Evolutionary conservation across 1,140 invertebrate species (phyloP).

Genomic region (Drosophila pallidifrons): DNA sequence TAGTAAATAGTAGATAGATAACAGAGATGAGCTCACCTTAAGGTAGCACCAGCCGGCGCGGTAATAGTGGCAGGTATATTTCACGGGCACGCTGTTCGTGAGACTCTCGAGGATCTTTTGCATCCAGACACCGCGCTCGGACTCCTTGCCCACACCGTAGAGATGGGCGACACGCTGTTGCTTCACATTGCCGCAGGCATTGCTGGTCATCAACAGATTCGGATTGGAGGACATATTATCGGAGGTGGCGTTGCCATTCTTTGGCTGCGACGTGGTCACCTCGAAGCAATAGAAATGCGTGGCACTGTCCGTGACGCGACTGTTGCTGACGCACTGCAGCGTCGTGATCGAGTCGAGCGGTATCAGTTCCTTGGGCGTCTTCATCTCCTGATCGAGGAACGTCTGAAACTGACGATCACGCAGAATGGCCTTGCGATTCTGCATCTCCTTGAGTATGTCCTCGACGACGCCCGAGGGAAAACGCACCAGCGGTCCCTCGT

Average conservation of each 20-base stretch:
- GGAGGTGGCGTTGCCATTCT: slow-evolving; percentile 60
- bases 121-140: slow-evolving; percentile 87
- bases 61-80: slow-evolving; percentile 87
- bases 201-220: slow-evolving; percentile 78
- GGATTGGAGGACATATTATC: slow-evolving; percentile 80
- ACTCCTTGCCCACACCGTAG: slow-evolving; percentile 82
- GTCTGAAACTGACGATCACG: slow-evolving; percentile 86
- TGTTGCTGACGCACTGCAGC: slow-evolving; percentile 88
- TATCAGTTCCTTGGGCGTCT: slow-evolving; percentile 87
- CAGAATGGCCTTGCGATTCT: slow-evolving; percentile 86
- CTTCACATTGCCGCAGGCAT: slow-evolving; percentile 73
- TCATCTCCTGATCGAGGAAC: slow-evolving; percentile 86
- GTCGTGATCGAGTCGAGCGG: slow-evolving; percentile 87
- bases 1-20: background rate
- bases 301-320: slow-evolving; percentile 86
- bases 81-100: slow-evolving; percentile 87
- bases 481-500: slow-evolving; percentile 79
- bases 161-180: slow-evolving; percentile 71
- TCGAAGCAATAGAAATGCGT: slow-evolving; percentile 84
- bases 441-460: slow-evolving; percentile 86
- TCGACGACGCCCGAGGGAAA: slow-evolving; percentile 85
- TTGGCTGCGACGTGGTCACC: slow-evolving; percentile 76
- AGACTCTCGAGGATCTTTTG: slow-evolving; percentile 88
- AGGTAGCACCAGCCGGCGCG: slow-evolving; percentile 89
- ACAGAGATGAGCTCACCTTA: slow-evolving; percentile 86